Evolutionary conservation across 2,113 vertebrate species (phyloP).

Genomic region (Mirza zaza): DNA sequence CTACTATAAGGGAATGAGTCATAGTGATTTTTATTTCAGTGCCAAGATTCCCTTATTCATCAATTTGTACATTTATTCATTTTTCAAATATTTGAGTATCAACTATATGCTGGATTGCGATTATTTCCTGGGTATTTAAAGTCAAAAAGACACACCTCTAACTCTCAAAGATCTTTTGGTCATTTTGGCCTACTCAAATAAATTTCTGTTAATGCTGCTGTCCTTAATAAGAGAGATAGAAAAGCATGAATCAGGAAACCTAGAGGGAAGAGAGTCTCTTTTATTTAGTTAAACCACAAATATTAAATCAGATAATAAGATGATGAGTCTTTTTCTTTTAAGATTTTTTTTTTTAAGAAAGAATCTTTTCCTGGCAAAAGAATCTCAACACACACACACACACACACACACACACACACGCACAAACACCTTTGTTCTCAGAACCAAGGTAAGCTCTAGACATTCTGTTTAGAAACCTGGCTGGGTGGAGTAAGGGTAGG

Average conservation of each 20-base stretch:
- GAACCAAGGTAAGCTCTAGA: not conserved
- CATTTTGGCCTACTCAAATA: not conserved
- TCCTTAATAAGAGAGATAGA: not conserved
- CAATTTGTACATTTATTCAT: not conserved
- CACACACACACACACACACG: accelerated
- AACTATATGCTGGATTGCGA: not conserved
- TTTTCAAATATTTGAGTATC: slow-evolving; percentile 36
- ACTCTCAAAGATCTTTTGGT: not conserved
- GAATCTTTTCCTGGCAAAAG: not conserved
- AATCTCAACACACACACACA: not conserved
- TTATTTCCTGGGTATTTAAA: not conserved
- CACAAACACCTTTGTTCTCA: not conserved
- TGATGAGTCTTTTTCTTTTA: not conserved
- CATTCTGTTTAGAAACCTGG: not conserved
- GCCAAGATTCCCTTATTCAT: not conserved
- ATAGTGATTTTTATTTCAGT: slow-evolving; percentile 46
- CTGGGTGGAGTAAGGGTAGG: not conserved
- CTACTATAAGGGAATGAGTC: not conserved
- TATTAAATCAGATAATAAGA: not conserved
- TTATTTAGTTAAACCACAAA: not conserved
- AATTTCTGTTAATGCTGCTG: not conserved
- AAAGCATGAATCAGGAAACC: not conserved
- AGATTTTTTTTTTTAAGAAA: not conserved
- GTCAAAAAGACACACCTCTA: not conserved
- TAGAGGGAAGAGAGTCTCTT: not conserved